These are phyloP conservation scores for Ametastegia equiseti DNA, from an alignment of 2,888 invertebrate species.

Conservation along the genomic window DNA sequence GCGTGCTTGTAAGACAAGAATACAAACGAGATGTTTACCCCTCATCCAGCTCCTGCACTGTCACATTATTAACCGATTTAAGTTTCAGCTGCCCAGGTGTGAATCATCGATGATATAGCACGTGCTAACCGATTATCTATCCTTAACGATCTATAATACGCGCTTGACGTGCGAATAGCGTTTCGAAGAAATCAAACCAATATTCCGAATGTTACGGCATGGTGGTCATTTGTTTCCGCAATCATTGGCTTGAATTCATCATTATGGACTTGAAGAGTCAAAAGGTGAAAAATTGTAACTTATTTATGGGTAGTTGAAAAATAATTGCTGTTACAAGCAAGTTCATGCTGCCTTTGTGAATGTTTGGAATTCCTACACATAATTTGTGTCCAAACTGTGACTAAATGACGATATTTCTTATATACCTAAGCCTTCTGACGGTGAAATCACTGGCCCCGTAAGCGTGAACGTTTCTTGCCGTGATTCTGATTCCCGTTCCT, in stretches of 20 bases:
- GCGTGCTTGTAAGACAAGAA: constrained; percentile 55
- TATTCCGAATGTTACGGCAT: background rate
- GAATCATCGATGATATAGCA: constrained; percentile 13
- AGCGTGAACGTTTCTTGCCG: constrained; percentile 80
- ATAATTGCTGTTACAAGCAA: background rate
- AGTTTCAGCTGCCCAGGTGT: background rate
- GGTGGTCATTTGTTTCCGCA: background rate
- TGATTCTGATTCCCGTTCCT: constrained; percentile 79
- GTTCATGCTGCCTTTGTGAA: background rate
- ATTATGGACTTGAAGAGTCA: background rate
- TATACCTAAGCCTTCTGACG: constrained; percentile 80
- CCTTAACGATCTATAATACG: background rate
- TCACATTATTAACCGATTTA: background rate
- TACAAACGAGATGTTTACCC: constrained; percentile 57
- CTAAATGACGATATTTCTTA: constrained; percentile 60
- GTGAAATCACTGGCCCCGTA: constrained; percentile 82
- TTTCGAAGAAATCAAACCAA: background rate
- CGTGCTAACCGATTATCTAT: background rate
- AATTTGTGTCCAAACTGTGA: background rate
- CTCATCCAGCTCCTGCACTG: background rate
- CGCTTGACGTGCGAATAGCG: background rate
- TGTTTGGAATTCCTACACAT: background rate
- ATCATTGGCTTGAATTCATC: background rate
- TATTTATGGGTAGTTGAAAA: background rate
- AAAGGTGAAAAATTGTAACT: background rate